phyloP scores from a whole-genome alignment of 37 sponge, comb jelly and placozoan genomes.

The Chondrosia reniformis region DNA sequence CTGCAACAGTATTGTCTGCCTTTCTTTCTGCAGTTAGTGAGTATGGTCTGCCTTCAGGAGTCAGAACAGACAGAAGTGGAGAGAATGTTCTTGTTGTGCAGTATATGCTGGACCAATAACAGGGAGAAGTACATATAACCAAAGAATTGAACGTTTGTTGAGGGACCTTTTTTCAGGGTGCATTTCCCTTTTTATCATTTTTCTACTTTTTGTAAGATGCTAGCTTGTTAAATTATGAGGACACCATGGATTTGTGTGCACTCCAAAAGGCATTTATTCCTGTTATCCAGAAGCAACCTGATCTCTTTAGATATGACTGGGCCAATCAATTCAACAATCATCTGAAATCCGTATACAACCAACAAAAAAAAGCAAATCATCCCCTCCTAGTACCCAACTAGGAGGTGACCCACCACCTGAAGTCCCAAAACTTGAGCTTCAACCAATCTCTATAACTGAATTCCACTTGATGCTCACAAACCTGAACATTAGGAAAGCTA shows the following conservation, averaged over 20 bases:
- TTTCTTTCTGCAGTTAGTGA: constrained; percentile 19
- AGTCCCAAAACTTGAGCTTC: too few species aligned
- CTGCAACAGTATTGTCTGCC: constrained; percentile 29
- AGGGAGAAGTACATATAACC: constrained; percentile 51
- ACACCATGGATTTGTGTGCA: background rate
- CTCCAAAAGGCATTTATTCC: background rate
- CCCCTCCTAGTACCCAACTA: too few species aligned
- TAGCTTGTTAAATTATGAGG: background rate
- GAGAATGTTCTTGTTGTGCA: constrained; percentile 41
- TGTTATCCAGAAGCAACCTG: background rate
- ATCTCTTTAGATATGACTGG: background rate
- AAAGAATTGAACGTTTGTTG: constrained; percentile 51
- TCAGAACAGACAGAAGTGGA: constrained; percentile 47
- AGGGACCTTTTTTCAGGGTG: constrained; percentile 44
- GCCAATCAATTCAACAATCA: too few species aligned
- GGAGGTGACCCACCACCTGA: too few species aligned
- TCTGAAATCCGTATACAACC: too few species aligned
- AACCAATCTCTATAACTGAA: too few species aligned
- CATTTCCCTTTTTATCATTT: constrained; percentile 25
- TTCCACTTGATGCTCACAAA: too few species aligned
- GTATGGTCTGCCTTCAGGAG: constrained; percentile 63
- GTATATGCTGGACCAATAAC: constrained; percentile 56
- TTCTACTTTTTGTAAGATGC: constrained; percentile 22
- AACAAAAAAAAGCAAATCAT: too few species aligned
- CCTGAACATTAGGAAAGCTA: too few species aligned